Evolutionary conservation across 2,888 invertebrate species (phyloP).

Genomic region (Drepana falcataria): DNA sequence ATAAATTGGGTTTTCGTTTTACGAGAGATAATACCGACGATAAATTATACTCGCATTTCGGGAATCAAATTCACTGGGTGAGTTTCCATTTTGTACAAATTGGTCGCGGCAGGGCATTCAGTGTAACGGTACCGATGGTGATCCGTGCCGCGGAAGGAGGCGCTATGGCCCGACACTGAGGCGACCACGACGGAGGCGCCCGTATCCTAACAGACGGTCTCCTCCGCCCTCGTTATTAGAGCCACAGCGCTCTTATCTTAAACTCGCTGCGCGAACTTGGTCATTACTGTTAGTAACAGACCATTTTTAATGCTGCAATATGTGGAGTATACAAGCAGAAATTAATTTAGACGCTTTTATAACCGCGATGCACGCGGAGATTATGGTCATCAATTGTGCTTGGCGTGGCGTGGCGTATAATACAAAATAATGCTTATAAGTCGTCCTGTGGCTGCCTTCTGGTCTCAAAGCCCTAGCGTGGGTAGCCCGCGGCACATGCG

Average conservation of each 20-base stretch:
- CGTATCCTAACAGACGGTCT: slow-evolving; percentile 25
- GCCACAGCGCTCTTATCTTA: slow-evolving; percentile 39
- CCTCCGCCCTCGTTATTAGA: slow-evolving; percentile 48
- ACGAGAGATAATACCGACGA: slow-evolving; percentile 65
- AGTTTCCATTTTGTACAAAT: slow-evolving; percentile 31
- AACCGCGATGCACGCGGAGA: slow-evolving; percentile 13
- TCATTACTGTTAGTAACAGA: slow-evolving; percentile 29
- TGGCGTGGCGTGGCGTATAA: background rate
- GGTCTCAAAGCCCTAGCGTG: background rate
- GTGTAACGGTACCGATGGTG: slow-evolving; percentile 21
- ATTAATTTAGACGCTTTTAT: slow-evolving; percentile 31
- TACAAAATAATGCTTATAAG: background rate
- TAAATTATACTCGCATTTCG: slow-evolving; percentile 64
- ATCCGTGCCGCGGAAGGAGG: slow-evolving; percentile 41
- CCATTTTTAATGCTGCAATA: slow-evolving; percentile 14
- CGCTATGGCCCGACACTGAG: slow-evolving; percentile 41
- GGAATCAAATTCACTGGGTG: slow-evolving; percentile 46
- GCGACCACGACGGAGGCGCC: slow-evolving; percentile 45
- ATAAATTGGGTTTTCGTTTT: slow-evolving; percentile 73
- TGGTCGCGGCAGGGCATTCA: slow-evolving; percentile 22
- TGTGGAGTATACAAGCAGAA: slow-evolving; percentile 17
- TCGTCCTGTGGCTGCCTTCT: background rate
- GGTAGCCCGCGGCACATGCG: background rate
- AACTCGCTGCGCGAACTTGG: slow-evolving; percentile 35
- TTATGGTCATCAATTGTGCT: slow-evolving; percentile 1